Conservation (phyloP, 37 sponge, comb jelly and placozoan species). For the Crambe crambe region DNA sequence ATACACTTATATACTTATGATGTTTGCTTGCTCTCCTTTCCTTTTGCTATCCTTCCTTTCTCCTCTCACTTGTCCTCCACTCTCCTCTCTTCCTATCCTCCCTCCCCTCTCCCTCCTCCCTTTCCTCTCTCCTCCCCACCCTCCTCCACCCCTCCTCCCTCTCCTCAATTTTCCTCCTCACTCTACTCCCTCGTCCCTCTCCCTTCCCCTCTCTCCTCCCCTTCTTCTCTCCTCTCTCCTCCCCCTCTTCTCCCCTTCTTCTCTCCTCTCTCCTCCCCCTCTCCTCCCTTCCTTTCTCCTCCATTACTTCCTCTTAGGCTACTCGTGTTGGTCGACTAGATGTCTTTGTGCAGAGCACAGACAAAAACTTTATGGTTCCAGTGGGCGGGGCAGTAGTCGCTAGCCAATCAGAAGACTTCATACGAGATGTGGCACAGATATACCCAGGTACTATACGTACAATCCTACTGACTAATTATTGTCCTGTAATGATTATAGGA, state of each 20-base stretch:
- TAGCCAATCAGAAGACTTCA: constrained; percentile 60
- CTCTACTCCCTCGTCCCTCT: too few relatives aligned
- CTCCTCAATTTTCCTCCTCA: too few relatives aligned
- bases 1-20: too few relatives aligned
- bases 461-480: too few relatives aligned
- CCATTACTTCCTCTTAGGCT: constrained; percentile 40
- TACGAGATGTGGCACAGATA: constrained; percentile 67
- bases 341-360: constrained; percentile 95
- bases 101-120: too few relatives aligned
- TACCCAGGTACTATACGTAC: constrained; percentile 94
- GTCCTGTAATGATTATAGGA: constrained; percentile 65
- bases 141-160: too few relatives aligned
- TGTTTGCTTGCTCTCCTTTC: constrained; percentile 1
- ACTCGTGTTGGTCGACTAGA: constrained; percentile 84
- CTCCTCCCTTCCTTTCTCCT: not conserved
- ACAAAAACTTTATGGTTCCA: constrained; percentile 98
- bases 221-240: not conserved
- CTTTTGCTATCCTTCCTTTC: too few relatives aligned
- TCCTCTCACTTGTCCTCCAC: too few relatives aligned
- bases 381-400: constrained; percentile 96
- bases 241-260: not conserved
- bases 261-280: not conserved
- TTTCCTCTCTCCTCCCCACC: too few relatives aligned
- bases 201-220: too few relatives aligned
- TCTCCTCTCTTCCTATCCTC: too few relatives aligned